Evolutionary conservation across 2,797 vertebrate species (phyloP).

Genomic region (Cirrhinus mrigala): DNA sequence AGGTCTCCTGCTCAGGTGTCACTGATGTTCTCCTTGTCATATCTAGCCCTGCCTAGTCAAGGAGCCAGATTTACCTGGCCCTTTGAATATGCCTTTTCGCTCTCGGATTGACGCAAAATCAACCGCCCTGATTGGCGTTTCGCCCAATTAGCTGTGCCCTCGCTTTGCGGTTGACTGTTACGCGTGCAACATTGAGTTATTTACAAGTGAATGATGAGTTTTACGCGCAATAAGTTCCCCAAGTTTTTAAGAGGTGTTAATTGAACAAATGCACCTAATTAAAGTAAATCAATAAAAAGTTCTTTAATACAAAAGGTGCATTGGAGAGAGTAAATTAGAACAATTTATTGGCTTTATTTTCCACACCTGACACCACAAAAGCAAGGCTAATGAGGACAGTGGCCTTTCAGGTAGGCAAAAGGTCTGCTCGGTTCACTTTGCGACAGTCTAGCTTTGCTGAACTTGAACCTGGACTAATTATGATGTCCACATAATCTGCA

Average conservation of each 20-base stretch:
- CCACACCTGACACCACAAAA: conserved; percentile 43
- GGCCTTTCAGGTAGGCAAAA: conserved; percentile 44
- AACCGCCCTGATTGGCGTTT: not conserved
- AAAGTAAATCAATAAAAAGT: conserved; percentile 48
- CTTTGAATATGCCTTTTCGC: conserved; percentile 3
- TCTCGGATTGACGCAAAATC: conserved; percentile 46
- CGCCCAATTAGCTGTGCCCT: conserved; percentile 22
- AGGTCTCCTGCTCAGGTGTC: conserved; percentile 69
- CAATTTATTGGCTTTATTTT: conserved; percentile 40
- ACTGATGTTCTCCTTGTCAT: conserved; percentile 42
- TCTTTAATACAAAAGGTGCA: conserved; percentile 26
- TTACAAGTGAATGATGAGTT: conserved; percentile 9
- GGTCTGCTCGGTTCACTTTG: conserved; percentile 32
- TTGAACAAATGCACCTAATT: conserved; percentile 30
- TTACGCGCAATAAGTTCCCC: not conserved
- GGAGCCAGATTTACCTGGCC: conserved; percentile 69
- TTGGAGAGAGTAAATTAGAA: conserved; percentile 22
- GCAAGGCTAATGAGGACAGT: conserved; percentile 47
- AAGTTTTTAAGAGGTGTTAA: conserved; percentile 47
- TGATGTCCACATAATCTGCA: not conserved
- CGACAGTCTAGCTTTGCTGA: not conserved
- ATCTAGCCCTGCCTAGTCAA: conserved; percentile 41
- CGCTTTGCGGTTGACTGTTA: conserved; percentile 14
- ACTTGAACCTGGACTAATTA: conserved; percentile 39
- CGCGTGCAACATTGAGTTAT: not conserved